A percentile compares a stretch with the other conserved stretches of the same genome.
Conservation (phyloP, 2,113 vertebrate species). For the Eulacestoma nigropectus region DNA sequence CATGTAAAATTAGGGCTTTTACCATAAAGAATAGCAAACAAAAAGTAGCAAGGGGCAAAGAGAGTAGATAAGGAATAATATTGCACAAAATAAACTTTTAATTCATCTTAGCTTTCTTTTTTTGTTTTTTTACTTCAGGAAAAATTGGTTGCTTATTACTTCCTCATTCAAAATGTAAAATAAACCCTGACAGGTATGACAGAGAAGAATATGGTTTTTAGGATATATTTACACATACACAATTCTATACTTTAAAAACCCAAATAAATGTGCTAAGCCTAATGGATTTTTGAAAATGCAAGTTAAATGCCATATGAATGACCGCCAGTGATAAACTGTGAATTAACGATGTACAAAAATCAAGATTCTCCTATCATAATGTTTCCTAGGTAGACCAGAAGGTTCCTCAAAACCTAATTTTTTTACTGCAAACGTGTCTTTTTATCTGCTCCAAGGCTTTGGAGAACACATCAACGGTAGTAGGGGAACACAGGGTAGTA, state of each 20-base stretch:
- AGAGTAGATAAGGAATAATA: background rate
- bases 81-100: background rate
- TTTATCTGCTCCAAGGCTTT: background rate
- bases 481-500: background rate
- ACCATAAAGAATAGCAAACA: background rate
- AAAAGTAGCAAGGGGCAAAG: background rate
- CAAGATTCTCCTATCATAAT: background rate
- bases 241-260: background rate
- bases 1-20: background rate
- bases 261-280: background rate
- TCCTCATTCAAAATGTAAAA: background rate
- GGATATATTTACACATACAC: background rate
- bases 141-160: background rate
- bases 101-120: background rate
- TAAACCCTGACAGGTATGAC: background rate
- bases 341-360: background rate
- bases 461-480: background rate
- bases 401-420: background rate
- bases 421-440: background rate
- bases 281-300: background rate
- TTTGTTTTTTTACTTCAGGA: background rate
- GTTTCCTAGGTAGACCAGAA: background rate
- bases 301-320: background rate
- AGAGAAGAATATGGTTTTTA: background rate
- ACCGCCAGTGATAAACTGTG: background rate